These are phyloP conservation scores for Latrodectus geometricus DNA, from an alignment of 1,140 invertebrate species.

Conservation along the genomic window DNA sequence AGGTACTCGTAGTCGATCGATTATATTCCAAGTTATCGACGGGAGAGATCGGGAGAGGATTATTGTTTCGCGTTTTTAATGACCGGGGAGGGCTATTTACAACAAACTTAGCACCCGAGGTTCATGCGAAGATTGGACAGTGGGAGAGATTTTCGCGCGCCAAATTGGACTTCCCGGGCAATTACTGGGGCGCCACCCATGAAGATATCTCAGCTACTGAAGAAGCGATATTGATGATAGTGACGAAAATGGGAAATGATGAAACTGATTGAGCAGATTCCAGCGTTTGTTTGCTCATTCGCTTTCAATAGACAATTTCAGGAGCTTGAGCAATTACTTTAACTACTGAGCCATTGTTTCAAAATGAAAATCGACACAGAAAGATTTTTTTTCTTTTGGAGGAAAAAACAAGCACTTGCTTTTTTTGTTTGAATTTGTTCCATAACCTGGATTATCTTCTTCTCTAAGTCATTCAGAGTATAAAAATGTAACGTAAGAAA, in stretches of 20 bases:
- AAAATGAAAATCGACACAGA: no score
- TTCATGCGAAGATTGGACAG: background rate
- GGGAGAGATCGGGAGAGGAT: background rate
- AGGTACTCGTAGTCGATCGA: background rate
- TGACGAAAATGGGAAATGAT: constrained; percentile 8
- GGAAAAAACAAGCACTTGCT: no score
- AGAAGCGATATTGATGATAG: constrained; percentile 5
- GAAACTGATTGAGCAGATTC: background rate
- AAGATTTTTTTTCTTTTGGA: no score
- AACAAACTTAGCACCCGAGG: constrained; percentile 29
- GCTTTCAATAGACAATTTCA: no score
- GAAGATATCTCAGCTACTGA: constrained; percentile 1
- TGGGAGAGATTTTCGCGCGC: constrained; percentile 27
- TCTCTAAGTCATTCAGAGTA: no score
- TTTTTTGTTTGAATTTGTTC: no score
- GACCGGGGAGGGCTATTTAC: constrained; percentile 37
- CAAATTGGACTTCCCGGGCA: constrained; percentile 24
- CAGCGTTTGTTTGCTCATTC: no score
- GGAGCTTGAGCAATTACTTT: no score
- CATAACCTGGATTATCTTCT: no score
- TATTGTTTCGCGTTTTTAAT: constrained; percentile 48
- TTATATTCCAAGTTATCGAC: constrained; percentile 3
- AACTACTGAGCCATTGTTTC: no score
- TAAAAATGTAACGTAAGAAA: no score
- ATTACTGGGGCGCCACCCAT: constrained; percentile 42